phyloP scores from a whole-genome alignment of 92 coral and sea anemone genomes.

The Porites evermanni region DNA sequence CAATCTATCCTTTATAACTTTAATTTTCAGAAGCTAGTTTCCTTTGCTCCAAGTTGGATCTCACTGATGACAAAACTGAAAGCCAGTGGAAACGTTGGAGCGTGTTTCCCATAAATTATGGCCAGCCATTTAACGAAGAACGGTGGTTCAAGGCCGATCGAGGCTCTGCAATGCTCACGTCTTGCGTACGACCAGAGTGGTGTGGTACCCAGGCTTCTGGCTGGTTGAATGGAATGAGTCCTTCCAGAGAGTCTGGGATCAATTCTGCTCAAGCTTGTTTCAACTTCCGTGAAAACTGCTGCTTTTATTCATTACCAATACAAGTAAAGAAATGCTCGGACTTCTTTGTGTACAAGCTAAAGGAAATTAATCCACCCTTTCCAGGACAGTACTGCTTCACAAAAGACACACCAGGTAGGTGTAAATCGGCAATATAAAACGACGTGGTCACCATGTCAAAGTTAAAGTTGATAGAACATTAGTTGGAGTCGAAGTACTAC shows the following conservation, averaged over 20 bases:
- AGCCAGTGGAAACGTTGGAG: conserved; percentile 7
- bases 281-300: conserved; percentile 25
- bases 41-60: conserved; percentile 16
- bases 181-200: background rate
- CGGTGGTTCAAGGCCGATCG: background rate
- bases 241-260: conserved; percentile 53
- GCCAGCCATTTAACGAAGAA: background rate
- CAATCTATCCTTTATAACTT: background rate
- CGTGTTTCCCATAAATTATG: background rate
- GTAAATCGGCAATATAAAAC: background rate
- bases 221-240: conserved; percentile 53
- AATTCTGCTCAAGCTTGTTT: background rate
- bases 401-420: background rate
- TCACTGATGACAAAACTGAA: background rate
- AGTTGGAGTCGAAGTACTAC: background rate
- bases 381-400: conserved; percentile 22
- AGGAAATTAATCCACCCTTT: conserved; percentile 1
- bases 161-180: background rate
- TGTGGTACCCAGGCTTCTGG: conserved; percentile 70
- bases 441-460: background rate
- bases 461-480: background rate
- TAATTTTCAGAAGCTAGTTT: conserved; percentile 1
- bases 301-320: conserved; percentile 21
- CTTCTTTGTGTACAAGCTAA: conserved; percentile 22
- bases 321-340: conserved; percentile 25